phyloP scores from a whole-genome alignment of 2,888 invertebrate species.

The Caenorhabditis sulstoni region DNA sequence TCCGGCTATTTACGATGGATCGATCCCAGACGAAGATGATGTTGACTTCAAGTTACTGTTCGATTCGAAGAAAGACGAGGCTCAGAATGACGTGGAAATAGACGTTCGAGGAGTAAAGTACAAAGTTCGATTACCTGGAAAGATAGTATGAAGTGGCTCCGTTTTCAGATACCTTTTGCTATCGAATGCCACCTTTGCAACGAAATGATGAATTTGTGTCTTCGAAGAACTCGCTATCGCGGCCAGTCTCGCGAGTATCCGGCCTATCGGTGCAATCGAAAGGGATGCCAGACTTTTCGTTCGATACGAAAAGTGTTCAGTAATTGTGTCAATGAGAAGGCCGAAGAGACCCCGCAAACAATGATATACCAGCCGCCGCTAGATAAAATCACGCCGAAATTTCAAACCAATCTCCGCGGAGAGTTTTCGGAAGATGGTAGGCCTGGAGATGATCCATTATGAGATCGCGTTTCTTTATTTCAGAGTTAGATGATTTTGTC shows the following conservation, averaged over 20 bases:
- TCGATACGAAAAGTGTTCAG: constrained; percentile 62
- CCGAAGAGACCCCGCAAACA: not conserved
- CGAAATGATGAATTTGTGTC: constrained; percentile 63
- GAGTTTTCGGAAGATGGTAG: constrained; percentile 39
- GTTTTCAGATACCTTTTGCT: constrained; percentile 55
- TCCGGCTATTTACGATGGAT: constrained; percentile 31
- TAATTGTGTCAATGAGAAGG: not conserved
- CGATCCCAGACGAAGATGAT: constrained; percentile 21
- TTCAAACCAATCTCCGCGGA: not conserved
- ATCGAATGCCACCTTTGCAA: constrained; percentile 63
- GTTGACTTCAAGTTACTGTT: constrained; percentile 17
- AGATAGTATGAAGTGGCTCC: not conserved
- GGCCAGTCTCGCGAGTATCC: constrained; percentile 60
- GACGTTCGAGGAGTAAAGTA: constrained; percentile 49
- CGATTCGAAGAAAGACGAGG: not conserved
- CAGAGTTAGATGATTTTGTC: constrained; percentile 32
- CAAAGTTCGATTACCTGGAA: not conserved
- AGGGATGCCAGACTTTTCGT: constrained; percentile 67
- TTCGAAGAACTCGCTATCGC: constrained; percentile 61
- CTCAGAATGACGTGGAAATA: constrained; percentile 35
- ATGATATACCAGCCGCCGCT: constrained; percentile 21
- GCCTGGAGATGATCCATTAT: too few species aligned
- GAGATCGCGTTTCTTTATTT: not conserved
- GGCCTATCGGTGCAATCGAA: constrained; percentile 64
- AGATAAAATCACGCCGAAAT: not conserved